Evolutionary conservation across 2,888 invertebrate species (phyloP).

Genomic region (Onchidella celtica): DNA sequence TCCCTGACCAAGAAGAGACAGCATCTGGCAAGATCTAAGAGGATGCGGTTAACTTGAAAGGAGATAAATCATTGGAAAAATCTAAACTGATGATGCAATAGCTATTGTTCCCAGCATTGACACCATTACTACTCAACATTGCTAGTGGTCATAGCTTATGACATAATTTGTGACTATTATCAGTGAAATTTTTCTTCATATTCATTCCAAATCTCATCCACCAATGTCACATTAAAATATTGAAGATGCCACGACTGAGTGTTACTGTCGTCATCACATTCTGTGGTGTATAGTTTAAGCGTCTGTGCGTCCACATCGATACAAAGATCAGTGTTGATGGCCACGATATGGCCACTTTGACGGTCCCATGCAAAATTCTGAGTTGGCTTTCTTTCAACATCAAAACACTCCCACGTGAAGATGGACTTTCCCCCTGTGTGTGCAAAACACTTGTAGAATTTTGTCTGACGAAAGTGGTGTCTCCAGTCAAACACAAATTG

Average conservation of each 20-base stretch:
- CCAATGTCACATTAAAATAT: not conserved
- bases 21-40: too few species aligned
- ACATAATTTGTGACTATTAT: too few species aligned
- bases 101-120: too few species aligned
- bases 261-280: not conserved
- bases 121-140: too few species aligned
- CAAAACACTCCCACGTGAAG: not conserved
- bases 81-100: too few species aligned
- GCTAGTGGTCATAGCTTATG: too few species aligned
- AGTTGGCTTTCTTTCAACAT: not conserved
- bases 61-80: too few species aligned
- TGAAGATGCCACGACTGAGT: slow-evolving; percentile 11
- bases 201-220: not conserved
- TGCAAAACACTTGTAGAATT: not conserved
- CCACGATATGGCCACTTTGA: not conserved
- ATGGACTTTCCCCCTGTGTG: not conserved
- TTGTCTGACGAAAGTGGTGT: not conserved
- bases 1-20: too few species aligned
- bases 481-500: not conserved
- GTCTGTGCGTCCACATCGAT: not conserved
- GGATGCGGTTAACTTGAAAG: too few species aligned
- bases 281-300: not conserved
- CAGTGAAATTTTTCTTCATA: not conserved
- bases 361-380: not conserved
- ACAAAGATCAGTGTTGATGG: not conserved